Conservation (phyloP, 2,113 vertebrate genomes). For the Dryoscopus gambensis region DNA sequence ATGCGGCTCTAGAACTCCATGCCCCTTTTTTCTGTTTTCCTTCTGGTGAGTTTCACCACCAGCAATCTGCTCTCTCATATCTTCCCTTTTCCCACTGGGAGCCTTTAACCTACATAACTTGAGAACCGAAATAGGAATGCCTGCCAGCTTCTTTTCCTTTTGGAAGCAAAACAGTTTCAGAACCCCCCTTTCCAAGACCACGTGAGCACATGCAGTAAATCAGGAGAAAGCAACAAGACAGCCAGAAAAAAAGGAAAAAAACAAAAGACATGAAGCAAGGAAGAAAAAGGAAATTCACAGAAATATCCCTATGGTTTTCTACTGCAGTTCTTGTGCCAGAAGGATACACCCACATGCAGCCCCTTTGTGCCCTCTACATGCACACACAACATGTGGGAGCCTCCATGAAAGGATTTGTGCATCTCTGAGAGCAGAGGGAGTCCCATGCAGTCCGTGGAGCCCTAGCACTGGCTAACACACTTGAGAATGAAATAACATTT, state of each 20-base stretch:
- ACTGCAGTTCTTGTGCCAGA: neutral
- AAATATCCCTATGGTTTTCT: slow-evolving; percentile 8
- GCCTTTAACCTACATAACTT: slow-evolving; percentile 64
- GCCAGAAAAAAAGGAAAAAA: too few relatives aligned
- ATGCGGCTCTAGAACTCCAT: neutral
- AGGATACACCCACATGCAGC: neutral
- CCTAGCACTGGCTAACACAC: neutral
- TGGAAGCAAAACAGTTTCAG: slow-evolving; percentile 63
- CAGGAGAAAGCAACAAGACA: neutral
- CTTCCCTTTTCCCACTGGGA: slow-evolving; percentile 64
- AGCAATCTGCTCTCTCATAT: slow-evolving; percentile 60
- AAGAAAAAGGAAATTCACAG: neutral
- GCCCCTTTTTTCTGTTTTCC: neutral
- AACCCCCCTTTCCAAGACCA: slow-evolving; percentile 66
- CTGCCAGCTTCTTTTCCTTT: slow-evolving; percentile 58
- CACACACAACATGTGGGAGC: neutral
- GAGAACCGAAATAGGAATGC: slow-evolving; percentile 50
- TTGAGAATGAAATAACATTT: neutral
- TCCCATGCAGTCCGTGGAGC: fast-evolving
- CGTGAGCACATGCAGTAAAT: slow-evolving; percentile 63
- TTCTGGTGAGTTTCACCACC: neutral
- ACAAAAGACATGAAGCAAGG: neutral
- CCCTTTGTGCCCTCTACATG: neutral
- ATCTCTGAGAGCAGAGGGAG: neutral
- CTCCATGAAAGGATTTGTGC: neutral